phyloP scores from a whole-genome alignment of 2,797 vertebrate genomes.

The Cheirogaleus major region DNA sequence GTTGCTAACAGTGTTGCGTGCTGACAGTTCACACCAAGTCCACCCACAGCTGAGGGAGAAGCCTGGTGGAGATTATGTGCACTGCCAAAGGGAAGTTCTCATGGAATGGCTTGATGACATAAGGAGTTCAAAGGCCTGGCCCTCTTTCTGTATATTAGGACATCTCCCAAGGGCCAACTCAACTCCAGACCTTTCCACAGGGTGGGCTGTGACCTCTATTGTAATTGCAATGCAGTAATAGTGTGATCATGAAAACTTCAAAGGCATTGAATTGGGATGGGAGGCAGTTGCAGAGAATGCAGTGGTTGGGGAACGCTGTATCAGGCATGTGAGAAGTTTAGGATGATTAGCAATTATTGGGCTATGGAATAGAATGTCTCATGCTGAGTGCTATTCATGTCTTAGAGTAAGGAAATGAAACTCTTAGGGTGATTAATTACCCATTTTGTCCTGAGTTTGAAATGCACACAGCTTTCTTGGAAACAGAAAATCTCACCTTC shows the following conservation, averaged over 20 bases:
- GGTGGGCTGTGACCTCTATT: neutral
- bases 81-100: neutral
- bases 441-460: neutral
- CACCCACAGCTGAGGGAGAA: neutral
- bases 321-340: neutral
- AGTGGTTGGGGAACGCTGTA: neutral
- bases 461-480: neutral
- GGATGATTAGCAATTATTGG: neutral
- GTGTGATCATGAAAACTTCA: neutral
- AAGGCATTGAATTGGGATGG: neutral
- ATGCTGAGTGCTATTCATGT: neutral
- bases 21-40: neutral
- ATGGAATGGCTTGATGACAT: neutral
- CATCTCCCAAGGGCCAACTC: neutral
- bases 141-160: neutral
- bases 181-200: neutral
- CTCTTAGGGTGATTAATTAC: neutral
- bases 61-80: neutral
- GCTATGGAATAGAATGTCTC: neutral
- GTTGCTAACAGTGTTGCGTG: neutral
- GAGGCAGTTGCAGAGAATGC: neutral
- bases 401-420: neutral
- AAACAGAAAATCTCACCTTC: neutral
- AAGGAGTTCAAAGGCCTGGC: neutral
- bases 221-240: neutral